Evolutionary conservation across 2,797 vertebrate genomes (phyloP), one percentile per base, ranked within the genome.

Genomic region (Myiotriccus ornatus): DNA sequence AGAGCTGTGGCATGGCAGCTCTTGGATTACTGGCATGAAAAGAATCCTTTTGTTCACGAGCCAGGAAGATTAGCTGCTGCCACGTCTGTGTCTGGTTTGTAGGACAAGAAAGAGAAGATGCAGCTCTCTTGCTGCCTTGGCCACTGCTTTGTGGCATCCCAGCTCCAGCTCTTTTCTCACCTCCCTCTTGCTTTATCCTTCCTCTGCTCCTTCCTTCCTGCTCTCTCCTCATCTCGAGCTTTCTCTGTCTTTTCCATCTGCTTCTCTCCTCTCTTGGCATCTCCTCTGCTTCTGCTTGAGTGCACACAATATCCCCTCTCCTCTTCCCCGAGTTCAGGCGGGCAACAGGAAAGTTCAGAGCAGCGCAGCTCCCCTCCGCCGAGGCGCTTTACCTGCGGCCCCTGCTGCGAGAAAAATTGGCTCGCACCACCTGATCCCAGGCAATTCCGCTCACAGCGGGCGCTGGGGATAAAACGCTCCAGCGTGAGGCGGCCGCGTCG

Each of bases 391-490:
- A 97, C 95, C 95, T 96, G 93, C 32, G 15, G 94, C 90, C 81
- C 96, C 97, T 85, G 95, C 96, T 97, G 97, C 10, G 96, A 97
- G 95, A 86, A 92, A 97, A 97, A 97, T 97, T 97, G 97, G 94
- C 95, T 96, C 55, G 52, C 93, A 96, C 94, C 96, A 96, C 94
- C 95, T 94, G 97, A 97, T 96, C 96, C 90, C 32, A 93, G 92
- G 93, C 95, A 97, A 97, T 97, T 97, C 95, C 60, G 60, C 64
- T 97, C 97, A 88, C 97, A 97, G 97, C 92, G 32, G 96, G 96
- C 37, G 87, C 92, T 83, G 86, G 81, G 95, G 94, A 95, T 95
- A 41, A 94, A 89, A 92, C 20, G 21, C 82, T 80, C 22, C 90
- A n/a, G 81, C 9, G 27, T 89, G n/a, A 57, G 74, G 86, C 62